A percentile compares a stretch with the other conserved stretches of the same genome.
These are phyloP conservation scores for Tenebrio molitor DNA, from an alignment of 1,140 invertebrate genomes.

Conservation along the genomic window DNA sequence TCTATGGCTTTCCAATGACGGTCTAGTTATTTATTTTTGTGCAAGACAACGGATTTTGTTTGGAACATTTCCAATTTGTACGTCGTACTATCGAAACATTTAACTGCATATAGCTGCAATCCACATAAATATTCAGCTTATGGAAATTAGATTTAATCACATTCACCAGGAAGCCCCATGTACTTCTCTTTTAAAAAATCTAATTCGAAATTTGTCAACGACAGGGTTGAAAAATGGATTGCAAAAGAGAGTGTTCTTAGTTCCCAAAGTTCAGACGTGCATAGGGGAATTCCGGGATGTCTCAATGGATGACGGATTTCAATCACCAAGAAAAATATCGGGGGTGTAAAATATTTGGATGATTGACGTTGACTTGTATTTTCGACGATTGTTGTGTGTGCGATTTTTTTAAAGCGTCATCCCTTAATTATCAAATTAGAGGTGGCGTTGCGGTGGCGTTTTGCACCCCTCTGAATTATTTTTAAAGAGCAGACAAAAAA, in stretches of 20 bases:
- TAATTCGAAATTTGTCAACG: constrained; percentile 11
- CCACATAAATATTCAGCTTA: constrained; percentile 56
- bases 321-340: no score
- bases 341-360: no score
- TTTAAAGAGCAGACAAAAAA: no score
- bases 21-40: constrained; percentile 55
- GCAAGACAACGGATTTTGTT: constrained; percentile 59
- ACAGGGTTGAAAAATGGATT: not conserved
- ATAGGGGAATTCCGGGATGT: not conserved
- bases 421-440: not conserved
- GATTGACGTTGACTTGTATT: not conserved
- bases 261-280: not conserved
- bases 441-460: no score
- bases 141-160: constrained; percentile 54
- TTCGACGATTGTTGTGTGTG: no score
- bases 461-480: no score
- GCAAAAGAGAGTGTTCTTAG: not conserved
- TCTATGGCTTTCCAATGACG: constrained; percentile 60
- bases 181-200: constrained; percentile 32
- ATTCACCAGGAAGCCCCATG: constrained; percentile 45
- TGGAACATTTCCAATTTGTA: constrained; percentile 61
- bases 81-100: constrained; percentile 56
- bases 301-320: no score
- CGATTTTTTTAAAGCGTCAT: no score
- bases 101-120: constrained; percentile 54